Conservation (phyloP, 2,113 vertebrate genomes). For the Cairina moschata region DNA sequence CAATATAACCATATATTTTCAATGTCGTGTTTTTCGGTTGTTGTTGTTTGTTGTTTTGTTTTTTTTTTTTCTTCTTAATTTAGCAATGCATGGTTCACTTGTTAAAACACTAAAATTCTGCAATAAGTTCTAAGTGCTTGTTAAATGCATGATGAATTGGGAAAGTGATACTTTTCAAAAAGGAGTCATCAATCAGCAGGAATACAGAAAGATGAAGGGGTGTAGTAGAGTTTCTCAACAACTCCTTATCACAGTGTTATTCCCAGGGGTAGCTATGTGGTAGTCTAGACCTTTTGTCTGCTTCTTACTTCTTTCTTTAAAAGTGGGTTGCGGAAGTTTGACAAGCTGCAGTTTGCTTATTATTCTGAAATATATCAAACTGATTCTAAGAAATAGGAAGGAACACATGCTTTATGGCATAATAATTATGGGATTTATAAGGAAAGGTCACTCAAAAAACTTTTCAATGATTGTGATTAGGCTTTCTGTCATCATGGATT, state of each 20-base stretch:
- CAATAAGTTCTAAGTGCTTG: neutral
- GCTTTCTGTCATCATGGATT: neutral
- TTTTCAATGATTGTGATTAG: neutral
- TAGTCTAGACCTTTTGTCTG: neutral
- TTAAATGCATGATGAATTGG: neutral
- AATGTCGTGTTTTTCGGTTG: neutral
- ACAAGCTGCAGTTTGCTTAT: neutral
- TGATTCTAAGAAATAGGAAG: neutral
- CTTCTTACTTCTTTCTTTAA: neutral
- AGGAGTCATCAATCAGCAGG: neutral
- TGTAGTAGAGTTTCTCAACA: neutral
- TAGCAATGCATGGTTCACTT: neutral
- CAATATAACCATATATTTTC: neutral
- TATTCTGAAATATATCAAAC: neutral
- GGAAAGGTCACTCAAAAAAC: neutral
- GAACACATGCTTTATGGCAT: neutral
- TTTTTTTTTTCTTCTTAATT: neutral
- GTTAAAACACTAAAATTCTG: neutral
- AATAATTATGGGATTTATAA: neutral
- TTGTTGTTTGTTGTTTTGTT: too few species aligned
- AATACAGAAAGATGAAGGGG: neutral
- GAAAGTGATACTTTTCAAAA: neutral
- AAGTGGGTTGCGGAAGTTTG: neutral
- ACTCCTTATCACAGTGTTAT: neutral
- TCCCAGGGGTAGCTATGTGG: neutral